A percentile compares a stretch with the other conserved stretches of the same genome.
Conservation (phyloP, 2,888 invertebrate species). For the Sphinx pinastri region DNA sequence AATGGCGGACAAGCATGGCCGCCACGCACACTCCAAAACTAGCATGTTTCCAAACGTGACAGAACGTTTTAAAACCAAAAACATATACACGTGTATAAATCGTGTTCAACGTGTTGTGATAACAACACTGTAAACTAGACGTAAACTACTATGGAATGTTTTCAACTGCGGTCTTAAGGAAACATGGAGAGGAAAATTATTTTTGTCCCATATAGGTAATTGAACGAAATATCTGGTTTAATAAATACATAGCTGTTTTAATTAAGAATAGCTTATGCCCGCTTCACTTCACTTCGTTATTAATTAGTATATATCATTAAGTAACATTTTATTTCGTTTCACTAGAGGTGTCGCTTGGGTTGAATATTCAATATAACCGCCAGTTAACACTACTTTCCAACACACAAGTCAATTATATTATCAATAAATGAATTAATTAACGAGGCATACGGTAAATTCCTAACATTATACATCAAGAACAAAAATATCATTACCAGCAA, state of each 20-base stretch:
- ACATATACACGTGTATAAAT: conserved; percentile 8
- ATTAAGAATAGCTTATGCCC: no score
- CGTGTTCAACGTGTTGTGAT: conserved; percentile 15
- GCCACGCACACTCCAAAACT: not conserved
- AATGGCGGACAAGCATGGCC: conserved; percentile 1
- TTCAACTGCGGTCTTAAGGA: not conserved
- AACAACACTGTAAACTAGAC: conserved; percentile 15
- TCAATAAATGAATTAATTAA: not conserved
- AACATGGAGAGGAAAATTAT: conserved; percentile 2
- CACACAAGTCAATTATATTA: no score
- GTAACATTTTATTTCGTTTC: no score
- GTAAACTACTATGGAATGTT: conserved; percentile 11
- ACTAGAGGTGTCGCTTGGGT: no score
- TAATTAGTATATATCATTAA: no score
- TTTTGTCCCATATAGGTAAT: not conserved
- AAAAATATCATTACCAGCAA: no score
- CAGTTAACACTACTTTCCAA: no score
- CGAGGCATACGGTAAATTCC: not conserved
- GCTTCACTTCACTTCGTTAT: no score
- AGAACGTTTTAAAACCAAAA: not conserved
- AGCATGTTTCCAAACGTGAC: not conserved
- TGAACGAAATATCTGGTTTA: no score
- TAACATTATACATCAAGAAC: not conserved
- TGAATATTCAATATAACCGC: no score
- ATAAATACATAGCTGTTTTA: no score